Evolutionary conservation across 2,113 vertebrate genomes (phyloP).

Genomic region (Eulemur rufifrons): DNA sequence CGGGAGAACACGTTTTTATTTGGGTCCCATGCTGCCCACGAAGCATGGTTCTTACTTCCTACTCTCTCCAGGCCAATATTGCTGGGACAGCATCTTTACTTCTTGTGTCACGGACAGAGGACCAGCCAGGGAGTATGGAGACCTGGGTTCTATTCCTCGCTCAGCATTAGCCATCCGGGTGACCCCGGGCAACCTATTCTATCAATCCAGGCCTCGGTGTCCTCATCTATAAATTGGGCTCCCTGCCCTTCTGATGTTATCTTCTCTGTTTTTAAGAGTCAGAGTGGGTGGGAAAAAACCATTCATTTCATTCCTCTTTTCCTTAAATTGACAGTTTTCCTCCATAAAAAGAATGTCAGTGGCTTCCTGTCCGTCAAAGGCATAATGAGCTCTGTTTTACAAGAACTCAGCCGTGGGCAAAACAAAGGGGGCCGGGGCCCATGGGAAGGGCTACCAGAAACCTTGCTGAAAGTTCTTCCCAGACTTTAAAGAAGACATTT

Average conservation of each 20-base stretch:
- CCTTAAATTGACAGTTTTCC: constrained; percentile 54
- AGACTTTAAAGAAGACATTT: neutral
- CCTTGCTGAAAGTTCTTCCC: constrained; percentile 23
- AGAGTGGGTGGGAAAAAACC: neutral
- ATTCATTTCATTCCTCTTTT: neutral
- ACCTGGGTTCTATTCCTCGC: neutral
- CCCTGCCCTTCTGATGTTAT: neutral
- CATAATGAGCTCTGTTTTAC: constrained; percentile 55
- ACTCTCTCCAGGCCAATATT: neutral
- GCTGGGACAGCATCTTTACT: neutral
- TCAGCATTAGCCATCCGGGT: neutral
- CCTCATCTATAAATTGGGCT: neutral
- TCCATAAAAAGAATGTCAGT: constrained; percentile 44
- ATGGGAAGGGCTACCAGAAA: neutral
- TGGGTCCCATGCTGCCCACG: neutral
- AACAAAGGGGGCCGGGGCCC: constrained; percentile 67
- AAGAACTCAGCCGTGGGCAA: constrained; percentile 46
- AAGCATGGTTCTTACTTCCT: neutral
- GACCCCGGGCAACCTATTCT: neutral
- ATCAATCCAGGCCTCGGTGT: neutral
- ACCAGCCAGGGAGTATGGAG: neutral
- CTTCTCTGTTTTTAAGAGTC: neutral
- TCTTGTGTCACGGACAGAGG: neutral
- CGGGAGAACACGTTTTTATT: neutral
- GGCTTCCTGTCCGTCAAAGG: constrained; percentile 55